These are phyloP conservation scores for Knipowitschia caucasica DNA, from an alignment of 2,797 vertebrate genomes.

Conservation along the genomic window DNA sequence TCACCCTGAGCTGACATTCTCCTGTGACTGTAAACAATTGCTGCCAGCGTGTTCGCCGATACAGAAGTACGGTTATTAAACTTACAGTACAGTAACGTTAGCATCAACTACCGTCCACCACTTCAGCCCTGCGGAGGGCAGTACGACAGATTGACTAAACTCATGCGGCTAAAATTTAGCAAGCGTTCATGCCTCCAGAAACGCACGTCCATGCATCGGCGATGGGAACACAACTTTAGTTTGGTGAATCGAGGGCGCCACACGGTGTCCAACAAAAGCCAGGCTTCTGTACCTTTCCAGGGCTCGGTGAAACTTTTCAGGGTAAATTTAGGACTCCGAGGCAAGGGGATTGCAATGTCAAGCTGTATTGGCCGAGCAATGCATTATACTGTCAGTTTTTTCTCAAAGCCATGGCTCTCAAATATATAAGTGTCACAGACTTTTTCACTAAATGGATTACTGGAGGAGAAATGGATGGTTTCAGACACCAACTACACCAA, in stretches of 20 bases:
- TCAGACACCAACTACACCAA: constrained; percentile 49
- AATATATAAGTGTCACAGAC: constrained; percentile 62
- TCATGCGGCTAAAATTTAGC: too few species aligned
- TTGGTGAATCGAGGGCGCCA: constrained; percentile 52
- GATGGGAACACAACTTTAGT: too few species aligned
- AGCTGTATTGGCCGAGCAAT: constrained; percentile 53
- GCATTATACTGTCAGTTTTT: constrained; percentile 53
- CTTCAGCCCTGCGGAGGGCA: too few species aligned
- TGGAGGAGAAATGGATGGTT: constrained; percentile 52
- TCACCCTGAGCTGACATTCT: too few species aligned
- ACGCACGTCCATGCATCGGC: too few species aligned
- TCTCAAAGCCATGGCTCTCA: constrained; percentile 54
- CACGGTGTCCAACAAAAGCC: constrained; percentile 27
- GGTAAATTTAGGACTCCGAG: constrained; percentile 48
- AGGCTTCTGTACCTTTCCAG: constrained; percentile 36
- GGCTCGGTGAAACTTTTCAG: constrained; percentile 44
- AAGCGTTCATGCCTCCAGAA: too few species aligned
- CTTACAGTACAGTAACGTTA: too few species aligned
- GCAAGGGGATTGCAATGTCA: constrained; percentile 64
- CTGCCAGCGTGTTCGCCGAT: too few species aligned
- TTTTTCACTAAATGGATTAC: constrained; percentile 60
- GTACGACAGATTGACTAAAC: too few species aligned
- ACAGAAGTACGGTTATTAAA: too few species aligned
- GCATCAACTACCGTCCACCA: too few species aligned
- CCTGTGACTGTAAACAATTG: too few species aligned